A percentile compares a stretch with the other conserved stretches of the same genome.
These are phyloP conservation scores for Yponomeuta malinellus DNA, from an alignment of 2,888 invertebrate species.

Conservation along the genomic window DNA sequence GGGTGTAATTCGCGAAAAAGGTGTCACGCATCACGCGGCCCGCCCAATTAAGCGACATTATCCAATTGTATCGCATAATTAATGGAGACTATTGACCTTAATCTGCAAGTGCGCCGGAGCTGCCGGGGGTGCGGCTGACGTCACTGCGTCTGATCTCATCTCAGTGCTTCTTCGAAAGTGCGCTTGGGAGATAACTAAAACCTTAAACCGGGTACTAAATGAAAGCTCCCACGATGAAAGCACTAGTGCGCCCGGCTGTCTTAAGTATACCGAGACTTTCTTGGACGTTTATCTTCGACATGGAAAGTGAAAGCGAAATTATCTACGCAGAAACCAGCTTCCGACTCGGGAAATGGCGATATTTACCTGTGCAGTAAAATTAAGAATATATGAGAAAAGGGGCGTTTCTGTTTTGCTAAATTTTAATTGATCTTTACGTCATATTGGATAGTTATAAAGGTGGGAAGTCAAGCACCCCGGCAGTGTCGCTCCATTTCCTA, in stretches of 20 bases:
- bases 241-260: background rate
- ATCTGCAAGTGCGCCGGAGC: conserved; percentile 27
- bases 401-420: too few relatives aligned
- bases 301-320: conserved; percentile 6
- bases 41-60: conserved; percentile 41
- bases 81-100: conserved; percentile 37
- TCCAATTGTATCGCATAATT: conserved; percentile 34
- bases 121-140: conserved; percentile 13
- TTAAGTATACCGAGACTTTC: background rate
- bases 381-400: background rate
- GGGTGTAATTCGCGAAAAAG: background rate
- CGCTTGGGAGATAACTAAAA: background rate
- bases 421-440: too few relatives aligned
- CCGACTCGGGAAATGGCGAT: background rate
- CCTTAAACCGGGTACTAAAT: background rate
- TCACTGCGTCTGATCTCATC: background rate
- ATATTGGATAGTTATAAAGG: too few relatives aligned
- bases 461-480: background rate
- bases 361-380: background rate
- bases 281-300: background rate
- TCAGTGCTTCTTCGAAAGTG: background rate
- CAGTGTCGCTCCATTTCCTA: background rate
- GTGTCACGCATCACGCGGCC: conserved; percentile 7
- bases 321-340: background rate
- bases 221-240: background rate